Evolutionary conservation across 64 coral and sea anemone species (phyloP), one percentile per base, ranked within the genome.

Genomic region (Pachyseris speciosa): DNA sequence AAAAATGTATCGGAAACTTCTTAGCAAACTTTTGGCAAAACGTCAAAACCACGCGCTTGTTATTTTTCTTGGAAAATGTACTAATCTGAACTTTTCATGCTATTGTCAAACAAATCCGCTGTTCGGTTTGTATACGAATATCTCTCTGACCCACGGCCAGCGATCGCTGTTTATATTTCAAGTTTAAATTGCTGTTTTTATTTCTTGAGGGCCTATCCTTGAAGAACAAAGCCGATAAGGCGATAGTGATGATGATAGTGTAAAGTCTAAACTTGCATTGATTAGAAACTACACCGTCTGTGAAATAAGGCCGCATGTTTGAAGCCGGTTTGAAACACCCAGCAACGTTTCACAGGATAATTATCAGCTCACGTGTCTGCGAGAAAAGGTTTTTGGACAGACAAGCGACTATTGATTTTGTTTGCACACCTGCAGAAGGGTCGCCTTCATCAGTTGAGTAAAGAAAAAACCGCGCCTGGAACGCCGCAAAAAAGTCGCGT

Each of bases 361-460:
- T 11, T 79, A 32, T 5, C 53, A 37, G 19, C 51, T 12, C 2
- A 12, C 24, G 52, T 41, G 4, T 15, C 51, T 38, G 34, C 9
- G 34, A 40, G 1, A 81, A 37, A 26, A 2, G 17, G 20, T 19
- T 19, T 36, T 64, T 81, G 15, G 26, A 50, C 13, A 33, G 32
- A 41, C 1, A 11, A 34, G 7, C 40, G 20, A 34, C 19, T 38
- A 63, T 26, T 33, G 45, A 11, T 22, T 81, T 34, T 80, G 31
- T 81, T 81, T 81, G 52, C 8, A 41, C 77, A 81, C 77, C 77
- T 81, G 77, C 63, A 81, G 53, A 55, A 29, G 41, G 2, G 50
- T 61, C 5, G 20, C 4, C 24, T 26, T 61, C 17, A 24, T 61
- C 10, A 22, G 25, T 36, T 60, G 4, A 25, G 24, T 37, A 11